Evolutionary conservation across 2,888 invertebrate species (phyloP).

Genomic region (Parnassius mnemosyne): DNA sequence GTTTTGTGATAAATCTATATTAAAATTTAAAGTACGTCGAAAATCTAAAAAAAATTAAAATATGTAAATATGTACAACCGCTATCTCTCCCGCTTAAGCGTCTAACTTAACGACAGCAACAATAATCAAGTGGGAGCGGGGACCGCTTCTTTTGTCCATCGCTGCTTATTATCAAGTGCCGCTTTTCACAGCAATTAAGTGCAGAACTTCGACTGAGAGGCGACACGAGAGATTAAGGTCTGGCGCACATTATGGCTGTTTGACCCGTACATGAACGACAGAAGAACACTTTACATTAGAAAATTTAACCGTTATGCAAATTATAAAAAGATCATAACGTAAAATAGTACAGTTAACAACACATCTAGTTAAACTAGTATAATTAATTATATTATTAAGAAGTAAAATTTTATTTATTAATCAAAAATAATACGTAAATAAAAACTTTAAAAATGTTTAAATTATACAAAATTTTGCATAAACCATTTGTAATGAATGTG

Average conservation of each 20-base stretch:
- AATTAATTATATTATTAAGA: too few relatives aligned
- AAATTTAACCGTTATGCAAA: slow-evolving; percentile 1
- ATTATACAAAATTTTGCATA: too few relatives aligned
- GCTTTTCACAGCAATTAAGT: slow-evolving; percentile 58
- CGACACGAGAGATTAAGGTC: background rate
- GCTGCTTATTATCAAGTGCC: slow-evolving; percentile 49
- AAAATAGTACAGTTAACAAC: too few relatives aligned
- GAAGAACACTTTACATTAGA: slow-evolving; percentile 3
- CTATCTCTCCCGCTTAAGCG: slow-evolving; percentile 9
- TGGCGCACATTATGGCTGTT: background rate
- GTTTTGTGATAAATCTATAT: too few relatives aligned
- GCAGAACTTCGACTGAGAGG: slow-evolving; percentile 36
- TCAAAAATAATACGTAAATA: too few relatives aligned
- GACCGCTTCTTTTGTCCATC: slow-evolving; percentile 55
- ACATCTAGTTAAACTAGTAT: too few relatives aligned
- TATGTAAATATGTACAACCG: too few relatives aligned
- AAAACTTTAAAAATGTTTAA: too few relatives aligned
- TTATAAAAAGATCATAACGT: background rate
- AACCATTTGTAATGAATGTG: too few relatives aligned
- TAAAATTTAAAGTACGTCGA: too few relatives aligned
- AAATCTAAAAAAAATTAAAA: too few relatives aligned
- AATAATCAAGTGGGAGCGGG: slow-evolving; percentile 41
- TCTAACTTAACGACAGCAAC: slow-evolving; percentile 22
- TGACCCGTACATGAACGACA: background rate
- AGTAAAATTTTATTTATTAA: too few relatives aligned